These are phyloP conservation scores for Chaetogeoica ovagalla DNA, from an alignment of 2,888 invertebrate genomes.

Conservation along the genomic window DNA sequence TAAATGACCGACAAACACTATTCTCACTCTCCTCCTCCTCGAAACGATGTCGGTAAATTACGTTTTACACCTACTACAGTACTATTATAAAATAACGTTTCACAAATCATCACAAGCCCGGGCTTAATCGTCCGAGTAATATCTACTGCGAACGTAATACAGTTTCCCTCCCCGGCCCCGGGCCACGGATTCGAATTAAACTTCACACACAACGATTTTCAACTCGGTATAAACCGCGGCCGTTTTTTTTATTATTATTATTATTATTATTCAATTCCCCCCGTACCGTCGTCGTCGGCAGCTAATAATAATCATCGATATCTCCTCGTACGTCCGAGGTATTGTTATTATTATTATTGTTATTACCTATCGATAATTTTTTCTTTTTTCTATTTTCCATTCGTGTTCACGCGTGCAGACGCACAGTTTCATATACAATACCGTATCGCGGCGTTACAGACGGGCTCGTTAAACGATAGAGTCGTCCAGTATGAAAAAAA, in stretches of 20 bases:
- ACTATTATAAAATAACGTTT: constrained; percentile 4
- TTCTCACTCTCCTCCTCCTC: neutral
- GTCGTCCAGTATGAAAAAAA: too few species aligned
- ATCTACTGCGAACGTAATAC: neutral
- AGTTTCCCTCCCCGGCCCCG: neutral
- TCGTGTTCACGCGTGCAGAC: too few species aligned
- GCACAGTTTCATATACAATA: too few species aligned
- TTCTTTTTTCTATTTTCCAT: too few species aligned
- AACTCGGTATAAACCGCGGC: neutral
- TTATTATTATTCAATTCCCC: neutral
- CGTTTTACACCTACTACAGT: constrained; percentile 1
- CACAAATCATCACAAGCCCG: neutral
- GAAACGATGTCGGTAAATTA: constrained; percentile 18
- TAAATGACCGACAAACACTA: constrained; percentile 1
- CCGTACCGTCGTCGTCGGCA: too few species aligned
- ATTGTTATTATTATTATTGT: too few species aligned
- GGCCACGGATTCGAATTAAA: neutral
- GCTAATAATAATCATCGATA: neutral
- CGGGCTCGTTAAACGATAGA: too few species aligned
- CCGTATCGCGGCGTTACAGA: too few species aligned
- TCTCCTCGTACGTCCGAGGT: too few species aligned
- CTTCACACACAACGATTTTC: constrained; percentile 4
- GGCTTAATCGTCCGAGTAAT: neutral
- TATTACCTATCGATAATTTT: too few species aligned
- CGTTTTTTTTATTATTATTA: neutral